Base-by-base conservation (phyloP, 2,113 vertebrate species). In the Mungos mungo region DNA sequence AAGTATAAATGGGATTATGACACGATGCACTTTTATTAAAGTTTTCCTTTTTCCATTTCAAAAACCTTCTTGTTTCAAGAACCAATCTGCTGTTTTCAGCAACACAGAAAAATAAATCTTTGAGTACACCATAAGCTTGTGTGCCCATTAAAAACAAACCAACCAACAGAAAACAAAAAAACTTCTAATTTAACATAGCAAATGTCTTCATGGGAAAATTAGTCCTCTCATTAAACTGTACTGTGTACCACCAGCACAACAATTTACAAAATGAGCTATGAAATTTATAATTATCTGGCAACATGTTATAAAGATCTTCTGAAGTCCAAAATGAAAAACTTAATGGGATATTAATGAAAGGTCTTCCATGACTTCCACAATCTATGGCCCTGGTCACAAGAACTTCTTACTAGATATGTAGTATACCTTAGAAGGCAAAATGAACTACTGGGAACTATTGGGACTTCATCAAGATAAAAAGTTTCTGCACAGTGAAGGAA, bases 341-440 rank as follows among this genome's bases (percentile, higher is more conserved):
- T 84, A 96, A 66, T 71, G 60, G 33, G 7, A 88, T 41, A 31
- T 85, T 79, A 96, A 66, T 71, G 60, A 29, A 79, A 66, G 16
- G 10, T 41, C 31, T 33, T 82, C 15, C 31, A 29, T 65, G n/a
- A 52, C 15, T 5, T 74, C 14, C 11, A 8, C 25, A 94, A 50
- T 31, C 7, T 21, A 21, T 35, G 31, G 14, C 18, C 54, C 19
- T 57, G 54, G 54, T 19, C 54, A 57, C 19, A 7, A 15, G 19
- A 57, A 21, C 54, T 57, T 57, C 18, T 57, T 57, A 19, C 18
- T 57, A 57, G 54, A 21, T 57, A 57, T 7, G 19, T 21, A 57
- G 54, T 57, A 57, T 57, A 21, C 54, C 19, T 57, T 57, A 57
- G 54, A 19, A 21, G 54, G 54, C 7, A 57, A 57, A 57, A 19